Base-by-base conservation (phyloP, 37 sponge, comb jelly and placozoan genomes). In the Corticium candelabrum region DNA sequence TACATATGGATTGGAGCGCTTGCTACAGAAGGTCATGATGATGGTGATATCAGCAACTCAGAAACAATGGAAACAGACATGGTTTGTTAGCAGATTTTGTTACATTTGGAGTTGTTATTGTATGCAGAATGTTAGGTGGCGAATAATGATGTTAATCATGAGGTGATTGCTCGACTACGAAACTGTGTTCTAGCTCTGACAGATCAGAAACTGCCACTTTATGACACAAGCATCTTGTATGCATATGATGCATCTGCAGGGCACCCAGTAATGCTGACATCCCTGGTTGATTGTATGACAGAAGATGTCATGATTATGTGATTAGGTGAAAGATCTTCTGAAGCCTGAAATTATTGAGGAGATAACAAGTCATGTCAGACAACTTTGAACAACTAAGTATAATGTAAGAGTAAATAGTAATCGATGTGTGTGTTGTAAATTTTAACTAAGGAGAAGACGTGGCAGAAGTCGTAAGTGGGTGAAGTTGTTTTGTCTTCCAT, bases 111-210 rank as follows among this genome's bases (percentile, higher is more conserved):
- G n/a, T n/a, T n/a, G n/a, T n/a, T n/a, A n/a, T n/a, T n/a, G n/a
- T n/a, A n/a, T n/a, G n/a, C n/a, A n/a, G n/a, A n/a, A n/a, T n/a
- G n/a, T n/a, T n/a, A n/a, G n/a, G n/a, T n/a, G n/a, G n/a, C n/a
- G n/a, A n/a, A n/a, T n/a, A n/a, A n/a, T n/a, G n/a, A n/a, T n/a
- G n/a, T n/a, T n/a, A n/a, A n/a, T n/a, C n/a, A n/a, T n/a, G 87
- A 91, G 82, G 87, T 86, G 27, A 91, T 97, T 37, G 95, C 95
- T n/a, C 62, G 99, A n/a, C 82, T 97, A 35, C 72, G 89, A 7
- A 97, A 97, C 87, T 94, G 95, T 41, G 89, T 97, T 29, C 41
- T 75, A 31, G 99, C 95, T 0, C 78, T 97, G 33, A 86, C 85
- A 11, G 78, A 74, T 21, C 75, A 86, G 27, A 82, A 67, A 50